A percentile compares a stretch with the other conserved stretches of the same genome.
Conservation (phyloP, 2,888 invertebrate genomes). For the Lithophane ornitopus region DNA sequence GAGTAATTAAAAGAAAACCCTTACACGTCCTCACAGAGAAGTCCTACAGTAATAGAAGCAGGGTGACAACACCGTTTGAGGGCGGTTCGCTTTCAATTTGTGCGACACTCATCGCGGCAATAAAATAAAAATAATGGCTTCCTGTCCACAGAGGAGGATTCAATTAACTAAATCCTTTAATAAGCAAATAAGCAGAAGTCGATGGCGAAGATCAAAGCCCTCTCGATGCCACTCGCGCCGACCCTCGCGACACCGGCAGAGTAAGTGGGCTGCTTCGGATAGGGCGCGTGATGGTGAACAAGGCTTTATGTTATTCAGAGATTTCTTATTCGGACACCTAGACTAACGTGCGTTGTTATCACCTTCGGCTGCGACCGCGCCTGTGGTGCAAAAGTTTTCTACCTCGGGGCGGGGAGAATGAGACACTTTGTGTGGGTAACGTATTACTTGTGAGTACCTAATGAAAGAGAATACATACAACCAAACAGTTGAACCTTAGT, state of each 20-base stretch:
- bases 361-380: too few relatives aligned
- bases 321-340: background rate
- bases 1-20: constrained; percentile 53
- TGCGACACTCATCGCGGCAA: constrained; percentile 51
- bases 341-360: too few relatives aligned
- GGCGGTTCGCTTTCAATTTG: constrained; percentile 54
- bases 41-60: constrained; percentile 24
- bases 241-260: constrained; percentile 55
- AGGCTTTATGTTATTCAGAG: background rate
- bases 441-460: too few relatives aligned
- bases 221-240: constrained; percentile 63
- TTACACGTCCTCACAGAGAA: constrained; percentile 30
- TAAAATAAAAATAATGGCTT: constrained; percentile 67
- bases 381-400: background rate
- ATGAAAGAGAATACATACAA: too few relatives aligned
- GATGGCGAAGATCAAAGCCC: constrained; percentile 78
- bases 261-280: constrained; percentile 17
- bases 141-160: constrained; percentile 62
- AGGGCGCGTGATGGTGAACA: background rate
- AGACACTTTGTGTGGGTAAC: too few relatives aligned
- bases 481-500: too few relatives aligned
- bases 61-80: constrained; percentile 51
- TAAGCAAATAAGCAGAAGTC: constrained; percentile 82
- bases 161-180: constrained; percentile 71
- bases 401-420: too few relatives aligned